Base-by-base conservation (phyloP, 2,888 invertebrate genomes). In the Periphyllus acericola region DNA sequence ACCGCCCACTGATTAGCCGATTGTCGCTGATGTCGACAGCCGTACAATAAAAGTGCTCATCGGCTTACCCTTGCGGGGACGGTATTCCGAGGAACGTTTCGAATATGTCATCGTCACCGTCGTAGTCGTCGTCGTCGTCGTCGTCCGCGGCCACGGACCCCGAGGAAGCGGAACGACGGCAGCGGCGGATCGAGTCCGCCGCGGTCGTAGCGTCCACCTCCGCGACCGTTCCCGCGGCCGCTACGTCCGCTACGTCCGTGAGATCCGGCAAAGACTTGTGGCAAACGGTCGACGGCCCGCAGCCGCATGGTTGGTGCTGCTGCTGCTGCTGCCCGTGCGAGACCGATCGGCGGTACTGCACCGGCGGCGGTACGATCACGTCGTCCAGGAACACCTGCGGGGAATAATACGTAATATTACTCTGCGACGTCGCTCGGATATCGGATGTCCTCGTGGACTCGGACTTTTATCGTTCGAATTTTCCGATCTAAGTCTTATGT, bases 251-350 rank as follows among this genome's bases (percentile, higher is more conserved):
- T 29, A 72, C 71, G 66, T 83, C 79, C 55, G 89, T 95, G 83
- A 96, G 92, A 91, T 96, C 96, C 0, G 97, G 97, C 90, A 97
- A 92, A 66, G 96, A 96, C 91, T 97, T 97, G 92, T 97, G 96
- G 90, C 92, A 92, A 55, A 91, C 91, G 86, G 92, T 91, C 4
- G 79, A 86, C 66, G 60, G 25, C n/a, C 74, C 80, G 1, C 74
- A 81, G n/a, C 60, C 40, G 19, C 81, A 81, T 17, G 74, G 25
- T 11, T 60, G 75, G 8, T 76, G 55, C 5, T 72, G 55, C 5
- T 72, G 81, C n/a, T 71, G 86, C 14, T 81, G 87, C 75, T 87
- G 87, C 46, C 66, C 34, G 32, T 81, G 80, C 3, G 87, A 81
- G 25, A 60, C 81, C 25, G 87, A 80, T n/a, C 87, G 71, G 3